A percentile compares a stretch with the other conserved stretches of the same genome.
These are phyloP conservation scores for Sebastes trivittatus DNA, from an alignment of 2,797 vertebrate genomes.

Conservation along the genomic window DNA sequence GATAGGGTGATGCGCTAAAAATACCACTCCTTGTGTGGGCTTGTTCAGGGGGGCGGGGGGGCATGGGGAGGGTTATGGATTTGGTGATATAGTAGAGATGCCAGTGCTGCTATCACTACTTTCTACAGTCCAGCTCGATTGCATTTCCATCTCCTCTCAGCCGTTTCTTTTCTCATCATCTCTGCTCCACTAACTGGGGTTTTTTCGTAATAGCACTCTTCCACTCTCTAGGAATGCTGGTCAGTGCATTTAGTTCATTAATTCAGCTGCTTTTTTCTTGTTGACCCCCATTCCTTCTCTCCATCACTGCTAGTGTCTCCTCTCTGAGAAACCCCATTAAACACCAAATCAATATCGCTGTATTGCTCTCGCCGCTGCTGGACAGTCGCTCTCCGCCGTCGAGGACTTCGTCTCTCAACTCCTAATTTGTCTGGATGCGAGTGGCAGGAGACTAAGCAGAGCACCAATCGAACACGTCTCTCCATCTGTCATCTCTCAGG, in stretches of 20 bases:
- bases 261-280: slow-evolving; percentile 37
- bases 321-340: slow-evolving; percentile 62
- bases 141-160: slow-evolving; percentile 6
- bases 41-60: slow-evolving; percentile 36
- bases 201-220: slow-evolving; percentile 30
- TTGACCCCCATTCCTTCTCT: slow-evolving; percentile 3
- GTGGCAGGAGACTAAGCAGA: slow-evolving; percentile 63
- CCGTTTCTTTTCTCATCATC: slow-evolving; percentile 11
- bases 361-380: slow-evolving; percentile 27
- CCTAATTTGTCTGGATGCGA: slow-evolving; percentile 56
- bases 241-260: slow-evolving; percentile 43
- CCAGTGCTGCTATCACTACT: slow-evolving; percentile 5
- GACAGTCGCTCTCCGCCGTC: slow-evolving; percentile 12
- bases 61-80: slow-evolving; percentile 63
- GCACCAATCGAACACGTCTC: slow-evolving; percentile 54
- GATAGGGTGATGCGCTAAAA: slow-evolving; percentile 84
- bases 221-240: slow-evolving; percentile 53
- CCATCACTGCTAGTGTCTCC: slow-evolving; percentile 6
- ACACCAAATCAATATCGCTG: slow-evolving; percentile 68
- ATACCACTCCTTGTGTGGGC: slow-evolving; percentile 82
- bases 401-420: slow-evolving; percentile 56
- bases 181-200: slow-evolving; percentile 41
- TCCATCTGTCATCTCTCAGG: slow-evolving; percentile 67
- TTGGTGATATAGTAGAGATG: slow-evolving; percentile 57
- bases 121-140: slow-evolving; percentile 13